Percentiles rank a stretch among this genome's conserved stretches.
These are phyloP conservation scores for Acanthurus lineatus DNA, from an alignment of 2,797 vertebrate species.

Conservation along the genomic window DNA sequence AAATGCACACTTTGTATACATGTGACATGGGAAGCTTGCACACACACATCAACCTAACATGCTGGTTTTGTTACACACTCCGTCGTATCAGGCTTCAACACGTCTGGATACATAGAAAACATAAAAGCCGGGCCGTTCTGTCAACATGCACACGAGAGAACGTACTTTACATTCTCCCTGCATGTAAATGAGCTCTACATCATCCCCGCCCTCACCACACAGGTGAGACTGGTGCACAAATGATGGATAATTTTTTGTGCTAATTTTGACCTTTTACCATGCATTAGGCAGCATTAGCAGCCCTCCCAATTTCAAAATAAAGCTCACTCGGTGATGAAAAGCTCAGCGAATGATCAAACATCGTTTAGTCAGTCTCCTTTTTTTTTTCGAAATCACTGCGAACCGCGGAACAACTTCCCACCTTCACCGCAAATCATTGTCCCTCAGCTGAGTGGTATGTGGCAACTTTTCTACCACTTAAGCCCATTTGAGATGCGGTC, in stretches of 20 bases:
- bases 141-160: constrained; percentile 8
- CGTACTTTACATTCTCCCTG: constrained; percentile 51
- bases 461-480: constrained; percentile 72
- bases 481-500: constrained; percentile 78
- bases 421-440: constrained; percentile 45
- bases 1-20: not conserved
- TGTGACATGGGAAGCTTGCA: constrained; percentile 12
- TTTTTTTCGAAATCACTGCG: constrained; percentile 29
- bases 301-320: constrained; percentile 57
- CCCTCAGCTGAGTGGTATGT: constrained; percentile 72
- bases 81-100: constrained; percentile 36
- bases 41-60: not conserved
- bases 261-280: constrained; percentile 76
- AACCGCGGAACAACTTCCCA: constrained; percentile 43
- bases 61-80: constrained; percentile 15
- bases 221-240: constrained; percentile 65
- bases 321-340: constrained; percentile 58
- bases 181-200: constrained; percentile 55
- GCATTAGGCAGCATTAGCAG: constrained; percentile 67
- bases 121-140: constrained; percentile 22
- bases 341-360: constrained; percentile 66
- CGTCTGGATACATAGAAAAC: constrained; percentile 43
- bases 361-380: constrained; percentile 49
- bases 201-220: constrained; percentile 48
- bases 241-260: constrained; percentile 67